Percentiles rank a stretch among this genome's conserved stretches.
Conservation (phyloP, 2,113 vertebrate genomes). For the Aix galericulata region DNA sequence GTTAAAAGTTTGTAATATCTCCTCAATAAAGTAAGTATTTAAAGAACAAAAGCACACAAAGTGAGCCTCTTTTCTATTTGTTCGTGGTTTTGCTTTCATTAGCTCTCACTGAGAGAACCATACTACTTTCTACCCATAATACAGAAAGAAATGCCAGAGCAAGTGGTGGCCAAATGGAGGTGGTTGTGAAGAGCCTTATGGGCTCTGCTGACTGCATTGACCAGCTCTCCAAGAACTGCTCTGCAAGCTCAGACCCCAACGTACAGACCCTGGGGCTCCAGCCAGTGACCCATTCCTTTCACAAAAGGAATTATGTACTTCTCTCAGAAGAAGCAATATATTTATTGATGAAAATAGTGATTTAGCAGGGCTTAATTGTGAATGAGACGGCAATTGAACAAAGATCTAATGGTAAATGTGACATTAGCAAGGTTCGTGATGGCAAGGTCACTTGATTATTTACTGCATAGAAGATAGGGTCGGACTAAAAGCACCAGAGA, state of each 20-base stretch:
- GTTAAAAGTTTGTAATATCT: not conserved
- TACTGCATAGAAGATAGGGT: too few relatives aligned
- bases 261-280: not conserved
- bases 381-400: too few relatives aligned
- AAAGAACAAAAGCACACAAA: not conserved
- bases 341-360: too few relatives aligned
- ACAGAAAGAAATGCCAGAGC: not conserved
- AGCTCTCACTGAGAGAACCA: not conserved
- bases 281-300: not conserved
- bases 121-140: not conserved
- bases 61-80: not conserved
- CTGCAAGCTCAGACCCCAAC: not conserved
- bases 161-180: not conserved
- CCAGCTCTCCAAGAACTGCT: not conserved
- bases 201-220: not conserved
- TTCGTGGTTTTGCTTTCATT: not conserved
- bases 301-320: too few relatives aligned
- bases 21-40: constrained; percentile 14
- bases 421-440: too few relatives aligned
- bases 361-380: too few relatives aligned
- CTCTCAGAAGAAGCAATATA: too few relatives aligned
- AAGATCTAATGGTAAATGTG: too few relatives aligned
- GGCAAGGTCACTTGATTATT: too few relatives aligned
- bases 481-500: too few relatives aligned
- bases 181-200: not conserved